phyloP scores from a whole-genome alignment of 2,113 vertebrate genomes.

The Protomyctophum bolini region DNA sequence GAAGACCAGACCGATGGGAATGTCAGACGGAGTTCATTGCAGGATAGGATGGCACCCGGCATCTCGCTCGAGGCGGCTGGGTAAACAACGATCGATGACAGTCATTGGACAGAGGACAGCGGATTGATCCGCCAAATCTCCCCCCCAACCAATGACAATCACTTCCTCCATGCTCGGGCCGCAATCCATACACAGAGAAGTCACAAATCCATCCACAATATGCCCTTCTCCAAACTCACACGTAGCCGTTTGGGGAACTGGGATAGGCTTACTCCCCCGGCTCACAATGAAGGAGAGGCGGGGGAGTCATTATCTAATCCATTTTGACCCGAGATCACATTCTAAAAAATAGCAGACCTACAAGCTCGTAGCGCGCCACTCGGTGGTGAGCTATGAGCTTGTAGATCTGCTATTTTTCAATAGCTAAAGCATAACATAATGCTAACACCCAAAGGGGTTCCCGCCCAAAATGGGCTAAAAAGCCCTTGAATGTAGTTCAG shows the following conservation, averaged over 20 bases:
- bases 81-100: slow-evolving; percentile 65
- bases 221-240: slow-evolving; percentile 15
- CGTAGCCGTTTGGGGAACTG: not conserved
- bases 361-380: too few relatives aligned
- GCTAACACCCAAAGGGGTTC: too few relatives aligned
- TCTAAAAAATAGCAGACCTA: too few relatives aligned
- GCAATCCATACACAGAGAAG: slow-evolving; percentile 6
- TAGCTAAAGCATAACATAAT: too few relatives aligned
- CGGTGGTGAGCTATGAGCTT: too few relatives aligned
- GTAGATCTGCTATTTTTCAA: too few relatives aligned
- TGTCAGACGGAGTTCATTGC: slow-evolving; percentile 30
- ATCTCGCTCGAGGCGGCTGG: slow-evolving; percentile 35
- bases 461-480: too few relatives aligned
- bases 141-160: slow-evolving; percentile 34
- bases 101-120: slow-evolving; percentile 34
- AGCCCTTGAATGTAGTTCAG: slow-evolving; percentile 20
- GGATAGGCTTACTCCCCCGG: slow-evolving; percentile 14
- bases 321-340: too few relatives aligned
- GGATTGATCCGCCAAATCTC: slow-evolving; percentile 52
- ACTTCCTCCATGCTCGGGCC: slow-evolving; percentile 7
- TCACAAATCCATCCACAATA: slow-evolving; percentile 5
- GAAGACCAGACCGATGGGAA: slow-evolving; percentile 54
- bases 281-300: slow-evolving; percentile 18
- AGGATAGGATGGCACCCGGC: slow-evolving; percentile 36
- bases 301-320: slow-evolving; percentile 2